These are phyloP conservation scores for Hetaerina titia DNA, from an alignment of 2,888 invertebrate genomes.

Conservation along the genomic window DNA sequence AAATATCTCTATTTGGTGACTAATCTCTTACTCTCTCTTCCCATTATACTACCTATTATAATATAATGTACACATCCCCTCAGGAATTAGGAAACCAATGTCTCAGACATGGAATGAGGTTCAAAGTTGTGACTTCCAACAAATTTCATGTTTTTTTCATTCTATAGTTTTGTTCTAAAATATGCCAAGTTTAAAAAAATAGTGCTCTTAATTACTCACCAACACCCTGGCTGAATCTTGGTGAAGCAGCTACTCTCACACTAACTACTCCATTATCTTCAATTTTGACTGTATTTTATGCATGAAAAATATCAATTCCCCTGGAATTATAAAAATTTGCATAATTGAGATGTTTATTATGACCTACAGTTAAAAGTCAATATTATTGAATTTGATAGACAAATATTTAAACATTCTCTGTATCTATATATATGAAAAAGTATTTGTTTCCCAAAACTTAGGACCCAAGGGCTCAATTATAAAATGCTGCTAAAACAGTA, in stretches of 20 bases:
- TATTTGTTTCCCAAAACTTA: constrained; percentile 1
- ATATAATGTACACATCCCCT: neutral
- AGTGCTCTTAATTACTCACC: neutral
- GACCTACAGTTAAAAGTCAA: too few species aligned
- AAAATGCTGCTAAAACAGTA: constrained; percentile 73
- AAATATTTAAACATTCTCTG: neutral
- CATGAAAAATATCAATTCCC: neutral
- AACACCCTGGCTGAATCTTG: too few species aligned
- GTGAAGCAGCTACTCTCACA: neutral
- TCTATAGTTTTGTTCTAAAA: neutral
- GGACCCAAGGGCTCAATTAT: constrained; percentile 70
- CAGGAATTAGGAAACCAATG: neutral
- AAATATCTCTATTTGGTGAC: too few species aligned
- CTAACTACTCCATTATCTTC: neutral
- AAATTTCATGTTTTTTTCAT: neutral
- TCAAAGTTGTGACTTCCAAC: neutral
- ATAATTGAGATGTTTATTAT: too few species aligned
- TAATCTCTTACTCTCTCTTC: too few species aligned
- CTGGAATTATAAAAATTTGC: neutral
- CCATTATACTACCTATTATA: neutral
- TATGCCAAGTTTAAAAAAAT: neutral
- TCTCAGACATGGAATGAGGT: neutral
- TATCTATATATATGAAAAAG: neutral
- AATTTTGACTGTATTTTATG: neutral
- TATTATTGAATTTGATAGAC: neutral